Percentiles rank a stretch among this genome's conserved stretches.
Conservation (phyloP, 2,113 vertebrate species). For the Ochotona curzoniae region DNA sequence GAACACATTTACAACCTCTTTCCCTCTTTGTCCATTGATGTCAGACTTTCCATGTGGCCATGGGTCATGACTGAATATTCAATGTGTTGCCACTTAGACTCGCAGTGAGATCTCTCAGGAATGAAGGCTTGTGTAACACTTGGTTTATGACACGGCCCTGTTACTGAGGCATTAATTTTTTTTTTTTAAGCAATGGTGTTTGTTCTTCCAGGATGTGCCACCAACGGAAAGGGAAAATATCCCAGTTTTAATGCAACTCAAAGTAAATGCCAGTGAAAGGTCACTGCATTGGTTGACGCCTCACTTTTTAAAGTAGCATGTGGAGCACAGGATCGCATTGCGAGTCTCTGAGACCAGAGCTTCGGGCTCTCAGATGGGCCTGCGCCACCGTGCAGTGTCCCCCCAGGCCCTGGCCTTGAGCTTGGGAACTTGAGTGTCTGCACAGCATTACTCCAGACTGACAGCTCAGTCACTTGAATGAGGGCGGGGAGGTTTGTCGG, state of each 20-base stretch:
- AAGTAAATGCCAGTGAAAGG: constrained; percentile 7
- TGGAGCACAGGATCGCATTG: not conserved
- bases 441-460: not conserved
- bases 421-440: not conserved
- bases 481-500: not conserved
- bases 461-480: not conserved
- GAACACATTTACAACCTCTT: not conserved
- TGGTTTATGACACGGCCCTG: not conserved
- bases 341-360: not conserved
- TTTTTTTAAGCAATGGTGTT: not conserved
- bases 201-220: not conserved
- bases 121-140: not conserved
- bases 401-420: not conserved
- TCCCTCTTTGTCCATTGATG: not conserved
- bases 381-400: not conserved
- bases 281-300: not conserved
- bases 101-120: not conserved
- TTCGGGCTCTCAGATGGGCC: not conserved
- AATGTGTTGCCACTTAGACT: not conserved
- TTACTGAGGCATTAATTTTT: not conserved
- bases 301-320: not conserved
- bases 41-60: not conserved
- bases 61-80: constrained; percentile 23
- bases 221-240: not conserved
- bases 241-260: not conserved